Percentiles rank a stretch among this genome's conserved stretches.
These are phyloP conservation scores for Meganola albula DNA, from an alignment of 2,888 invertebrate genomes.

Conservation along the genomic window DNA sequence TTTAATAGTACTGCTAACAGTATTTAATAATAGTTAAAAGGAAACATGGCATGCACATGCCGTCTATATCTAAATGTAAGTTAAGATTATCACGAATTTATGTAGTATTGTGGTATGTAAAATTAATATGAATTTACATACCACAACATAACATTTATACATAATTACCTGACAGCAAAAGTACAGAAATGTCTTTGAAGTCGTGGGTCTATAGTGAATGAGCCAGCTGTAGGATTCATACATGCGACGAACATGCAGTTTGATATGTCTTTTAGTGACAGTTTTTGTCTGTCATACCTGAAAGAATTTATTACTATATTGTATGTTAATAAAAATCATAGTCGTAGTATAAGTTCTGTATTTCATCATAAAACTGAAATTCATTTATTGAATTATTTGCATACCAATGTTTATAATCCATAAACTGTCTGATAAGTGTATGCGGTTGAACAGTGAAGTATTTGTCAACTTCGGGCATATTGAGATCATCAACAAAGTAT, in stretches of 20 bases:
- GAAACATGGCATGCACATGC: no score
- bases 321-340: neutral
- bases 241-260: constrained; percentile 96
- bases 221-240: constrained; percentile 98
- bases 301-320: no score
- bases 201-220: constrained; percentile 94
- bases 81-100: no score
- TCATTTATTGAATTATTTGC: neutral
- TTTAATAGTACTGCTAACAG: neutral
- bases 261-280: constrained; percentile 92
- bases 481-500: constrained; percentile 97
- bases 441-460: constrained; percentile 98
- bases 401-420: constrained; percentile 96
- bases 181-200: constrained; percentile 92
- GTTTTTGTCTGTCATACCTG: constrained; percentile 91
- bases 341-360: neutral
- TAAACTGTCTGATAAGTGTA: constrained; percentile 93
- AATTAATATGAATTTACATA: neutral
- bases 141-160: neutral
- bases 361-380: neutral
- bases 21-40: no score
- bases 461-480: constrained; percentile 97
- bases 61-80: no score
- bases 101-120: no score
- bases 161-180: constrained; percentile 85